Conservation (phyloP, 1,140 invertebrate genomes). For the Anastatus disparis region DNA sequence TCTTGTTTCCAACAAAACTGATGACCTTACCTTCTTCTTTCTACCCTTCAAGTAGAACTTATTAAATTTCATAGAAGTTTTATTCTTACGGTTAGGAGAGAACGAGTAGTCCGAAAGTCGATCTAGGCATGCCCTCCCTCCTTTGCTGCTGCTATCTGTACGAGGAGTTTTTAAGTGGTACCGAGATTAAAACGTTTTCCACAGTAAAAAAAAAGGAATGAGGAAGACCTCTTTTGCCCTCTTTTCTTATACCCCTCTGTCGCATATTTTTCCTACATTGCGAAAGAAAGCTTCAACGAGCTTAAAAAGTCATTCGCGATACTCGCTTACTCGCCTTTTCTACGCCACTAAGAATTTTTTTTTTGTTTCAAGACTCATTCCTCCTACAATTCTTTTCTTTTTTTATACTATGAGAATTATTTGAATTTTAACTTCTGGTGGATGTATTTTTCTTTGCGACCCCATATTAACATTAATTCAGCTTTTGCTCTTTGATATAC, state of each 20-base stretch:
- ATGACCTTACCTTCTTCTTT: slow-evolving; percentile 43
- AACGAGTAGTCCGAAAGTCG: slow-evolving; percentile 50
- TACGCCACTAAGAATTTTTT: too few species aligned
- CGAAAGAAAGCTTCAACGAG: slow-evolving; percentile 28
- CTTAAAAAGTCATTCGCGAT: slow-evolving; percentile 32
- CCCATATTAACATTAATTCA: too few species aligned
- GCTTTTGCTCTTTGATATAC: too few species aligned
- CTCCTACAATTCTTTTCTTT: background rate
- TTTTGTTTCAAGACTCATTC: background rate
- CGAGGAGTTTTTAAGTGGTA: slow-evolving; percentile 59
- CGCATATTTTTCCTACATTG: slow-evolving; percentile 40
- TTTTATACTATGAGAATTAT: background rate
- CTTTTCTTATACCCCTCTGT: slow-evolving; percentile 10
- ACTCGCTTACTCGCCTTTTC: background rate
- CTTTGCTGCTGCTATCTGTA: slow-evolving; percentile 52
- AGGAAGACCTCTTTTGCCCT: slow-evolving; percentile 24
- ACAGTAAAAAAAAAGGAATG: too few species aligned
- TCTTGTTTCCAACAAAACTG: slow-evolving; percentile 59
- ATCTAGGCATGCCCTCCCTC: too few species aligned
- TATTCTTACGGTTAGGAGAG: slow-evolving; percentile 53
- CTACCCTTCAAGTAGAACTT: slow-evolving; percentile 54
- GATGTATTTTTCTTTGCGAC: background rate
- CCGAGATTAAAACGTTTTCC: slow-evolving; percentile 59
- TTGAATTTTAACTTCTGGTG: too few species aligned
- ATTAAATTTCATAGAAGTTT: slow-evolving; percentile 65